Percentiles rank a stretch among this genome's conserved stretches.
Conservation (phyloP, 2,888 invertebrate species). For the Cephus sareptanus region DNA sequence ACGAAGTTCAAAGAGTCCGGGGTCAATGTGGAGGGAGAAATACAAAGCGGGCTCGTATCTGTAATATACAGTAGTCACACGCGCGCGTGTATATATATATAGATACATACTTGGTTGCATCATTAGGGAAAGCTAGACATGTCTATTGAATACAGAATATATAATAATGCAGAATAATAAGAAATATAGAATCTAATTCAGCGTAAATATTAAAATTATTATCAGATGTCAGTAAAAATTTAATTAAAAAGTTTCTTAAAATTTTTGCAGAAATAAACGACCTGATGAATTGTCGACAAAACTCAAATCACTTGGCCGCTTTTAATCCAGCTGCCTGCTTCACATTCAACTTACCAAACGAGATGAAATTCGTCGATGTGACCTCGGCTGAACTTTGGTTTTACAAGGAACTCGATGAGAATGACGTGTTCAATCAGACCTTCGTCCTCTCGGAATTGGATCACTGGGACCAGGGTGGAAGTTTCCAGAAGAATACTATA, state of each 20-base stretch:
- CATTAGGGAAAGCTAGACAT: neutral
- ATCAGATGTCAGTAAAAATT: neutral
- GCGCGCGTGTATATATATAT: no score
- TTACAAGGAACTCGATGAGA: constrained; percentile 76
- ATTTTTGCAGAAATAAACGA: constrained; percentile 9
- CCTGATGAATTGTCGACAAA: constrained; percentile 49
- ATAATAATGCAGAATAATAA: neutral
- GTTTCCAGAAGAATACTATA: constrained; percentile 81
- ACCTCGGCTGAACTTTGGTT: constrained; percentile 85
- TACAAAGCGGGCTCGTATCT: neutral
- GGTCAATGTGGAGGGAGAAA: constrained; percentile 8
- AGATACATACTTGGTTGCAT: no score
- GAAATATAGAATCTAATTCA: neutral
- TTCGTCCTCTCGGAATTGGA: constrained; percentile 84
- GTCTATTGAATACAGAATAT: neutral
- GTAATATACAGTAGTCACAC: neutral
- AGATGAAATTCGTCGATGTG: constrained; percentile 79
- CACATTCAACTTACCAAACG: constrained; percentile 81
- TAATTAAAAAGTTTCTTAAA: neutral
- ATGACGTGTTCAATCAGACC: constrained; percentile 78
- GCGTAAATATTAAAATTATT: neutral
- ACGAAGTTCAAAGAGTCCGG: constrained; percentile 22
- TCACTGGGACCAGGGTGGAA: constrained; percentile 76
- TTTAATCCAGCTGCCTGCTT: constrained; percentile 78
- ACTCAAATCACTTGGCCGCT: constrained; percentile 57